Evolutionary conservation across 2,888 invertebrate species (phyloP).

Genomic region (Drepanosiphum platanoidis): DNA sequence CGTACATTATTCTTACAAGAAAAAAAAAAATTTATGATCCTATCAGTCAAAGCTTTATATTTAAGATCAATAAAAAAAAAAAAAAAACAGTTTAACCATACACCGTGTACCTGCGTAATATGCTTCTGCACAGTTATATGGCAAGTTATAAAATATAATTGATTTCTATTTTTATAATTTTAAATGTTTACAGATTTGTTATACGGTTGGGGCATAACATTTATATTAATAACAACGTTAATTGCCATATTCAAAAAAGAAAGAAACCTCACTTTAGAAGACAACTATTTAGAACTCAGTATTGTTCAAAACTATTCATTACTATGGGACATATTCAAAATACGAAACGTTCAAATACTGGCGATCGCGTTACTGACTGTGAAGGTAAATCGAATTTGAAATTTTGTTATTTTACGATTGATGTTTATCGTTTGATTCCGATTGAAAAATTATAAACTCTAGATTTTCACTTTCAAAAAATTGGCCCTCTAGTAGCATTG

Average conservation of each 20-base stretch:
- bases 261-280: conserved; percentile 65
- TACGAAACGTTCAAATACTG: conserved; percentile 83
- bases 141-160: not conserved
- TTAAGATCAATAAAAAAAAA: no score
- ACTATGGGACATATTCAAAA: conserved; percentile 82
- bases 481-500: no score
- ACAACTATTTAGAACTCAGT: conserved; percentile 62
- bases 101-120: no score
- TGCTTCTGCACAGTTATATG: not conserved
- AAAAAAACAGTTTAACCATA: no score
- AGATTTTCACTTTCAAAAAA: no score
- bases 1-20: no score
- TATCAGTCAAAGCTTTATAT: no score
- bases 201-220: conserved; percentile 93
- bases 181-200: conserved; percentile 79
- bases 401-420: not conserved
- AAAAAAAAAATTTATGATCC: no score
- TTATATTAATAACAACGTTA: conserved; percentile 87
- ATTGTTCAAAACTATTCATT: conserved; percentile 81
- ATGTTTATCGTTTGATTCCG: not conserved
- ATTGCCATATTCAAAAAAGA: conserved; percentile 64
- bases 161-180: conserved; percentile 10
- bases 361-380: conserved; percentile 82
- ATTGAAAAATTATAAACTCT: no score
- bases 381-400: conserved; percentile 34